phyloP scores from a whole-genome alignment of 2,888 invertebrate species.

The Noctua pronuba region DNA sequence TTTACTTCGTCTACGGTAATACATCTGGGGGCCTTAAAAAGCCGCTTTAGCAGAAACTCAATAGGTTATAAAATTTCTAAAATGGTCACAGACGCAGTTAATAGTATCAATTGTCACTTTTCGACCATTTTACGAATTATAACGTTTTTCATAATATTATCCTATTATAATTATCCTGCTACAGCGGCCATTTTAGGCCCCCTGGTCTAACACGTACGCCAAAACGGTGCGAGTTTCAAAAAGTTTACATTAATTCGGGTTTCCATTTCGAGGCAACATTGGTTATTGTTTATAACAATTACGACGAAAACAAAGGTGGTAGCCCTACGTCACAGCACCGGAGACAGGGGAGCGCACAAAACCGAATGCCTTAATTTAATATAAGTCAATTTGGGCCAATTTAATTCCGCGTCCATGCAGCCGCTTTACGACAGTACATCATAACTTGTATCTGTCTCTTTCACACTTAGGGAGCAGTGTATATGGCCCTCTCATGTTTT shows the following conservation, averaged over 20 bases:
- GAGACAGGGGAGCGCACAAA: slow-evolving; percentile 84
- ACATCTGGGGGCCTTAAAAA: neutral
- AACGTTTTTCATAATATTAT: neutral
- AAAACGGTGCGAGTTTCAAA: neutral
- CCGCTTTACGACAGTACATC: slow-evolving; percentile 76
- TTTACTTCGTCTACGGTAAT: neutral
- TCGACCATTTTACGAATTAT: neutral
- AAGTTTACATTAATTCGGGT: neutral
- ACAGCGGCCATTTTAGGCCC: neutral
- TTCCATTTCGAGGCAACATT: neutral
- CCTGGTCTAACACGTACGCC: neutral
- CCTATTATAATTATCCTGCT: neutral
- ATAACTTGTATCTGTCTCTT: slow-evolving; percentile 71
- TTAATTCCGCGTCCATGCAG: slow-evolving; percentile 87
- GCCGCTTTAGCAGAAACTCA: neutral
- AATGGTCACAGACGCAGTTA: neutral
- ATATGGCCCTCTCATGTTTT: slow-evolving; percentile 64
- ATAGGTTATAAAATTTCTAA: neutral
- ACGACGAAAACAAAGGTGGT: slow-evolving; percentile 60
- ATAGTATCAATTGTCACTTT: neutral
- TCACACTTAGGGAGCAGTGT: slow-evolving; percentile 63
- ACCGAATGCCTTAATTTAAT: slow-evolving; percentile 89
- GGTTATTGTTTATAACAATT: slow-evolving; percentile 51
- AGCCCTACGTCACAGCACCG: slow-evolving; percentile 77
- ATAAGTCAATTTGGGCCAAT: slow-evolving; percentile 89